These are phyloP conservation scores for Drosophila setifemur DNA, from an alignment of 1,140 invertebrate genomes.

Conservation along the genomic window DNA sequence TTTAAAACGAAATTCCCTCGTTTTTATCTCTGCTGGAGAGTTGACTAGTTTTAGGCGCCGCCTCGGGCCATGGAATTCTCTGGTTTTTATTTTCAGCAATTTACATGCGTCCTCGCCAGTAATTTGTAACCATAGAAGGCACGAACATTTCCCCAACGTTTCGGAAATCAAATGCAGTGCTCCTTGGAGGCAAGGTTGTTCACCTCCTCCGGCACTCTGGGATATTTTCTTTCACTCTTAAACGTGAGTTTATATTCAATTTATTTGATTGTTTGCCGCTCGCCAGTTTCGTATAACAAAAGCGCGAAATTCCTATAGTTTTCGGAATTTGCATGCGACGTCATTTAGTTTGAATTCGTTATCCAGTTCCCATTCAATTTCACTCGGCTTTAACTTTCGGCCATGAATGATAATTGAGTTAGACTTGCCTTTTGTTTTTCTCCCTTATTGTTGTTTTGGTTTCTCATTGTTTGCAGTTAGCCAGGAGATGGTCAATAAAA, in stretches of 20 bases:
- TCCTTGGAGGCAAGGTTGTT: slow-evolving; percentile 7
- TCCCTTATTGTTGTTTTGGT: slow-evolving; percentile 30
- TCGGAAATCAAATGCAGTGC: slow-evolving; percentile 13
- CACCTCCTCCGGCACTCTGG: neutral
- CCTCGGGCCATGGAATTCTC: slow-evolving; percentile 20
- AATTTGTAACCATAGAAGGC: slow-evolving; percentile 58
- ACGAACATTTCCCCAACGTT: slow-evolving; percentile 16
- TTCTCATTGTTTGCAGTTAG: slow-evolving; percentile 38
- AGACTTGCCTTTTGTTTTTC: slow-evolving; percentile 19
- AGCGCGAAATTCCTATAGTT: slow-evolving; percentile 27
- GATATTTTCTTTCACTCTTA: slow-evolving; percentile 54
- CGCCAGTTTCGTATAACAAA: slow-evolving; percentile 29
- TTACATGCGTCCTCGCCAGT: slow-evolving; percentile 61
- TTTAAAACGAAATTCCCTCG: slow-evolving; percentile 52
- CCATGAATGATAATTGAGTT: slow-evolving; percentile 76
- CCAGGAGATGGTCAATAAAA: neutral
- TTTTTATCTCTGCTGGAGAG: slow-evolving; percentile 32
- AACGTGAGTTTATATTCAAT: slow-evolving; percentile 75
- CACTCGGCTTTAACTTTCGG: slow-evolving; percentile 49
- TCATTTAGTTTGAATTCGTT: slow-evolving; percentile 45
- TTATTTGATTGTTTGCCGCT: slow-evolving; percentile 49
- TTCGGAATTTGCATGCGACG: slow-evolving; percentile 54
- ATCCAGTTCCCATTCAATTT: slow-evolving; percentile 50
- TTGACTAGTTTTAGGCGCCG: slow-evolving; percentile 65
- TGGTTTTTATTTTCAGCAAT: slow-evolving; percentile 49